Evolutionary conservation across 2,113 vertebrate species (phyloP).

Genomic region (Neolamprologus hecqui): DNA sequence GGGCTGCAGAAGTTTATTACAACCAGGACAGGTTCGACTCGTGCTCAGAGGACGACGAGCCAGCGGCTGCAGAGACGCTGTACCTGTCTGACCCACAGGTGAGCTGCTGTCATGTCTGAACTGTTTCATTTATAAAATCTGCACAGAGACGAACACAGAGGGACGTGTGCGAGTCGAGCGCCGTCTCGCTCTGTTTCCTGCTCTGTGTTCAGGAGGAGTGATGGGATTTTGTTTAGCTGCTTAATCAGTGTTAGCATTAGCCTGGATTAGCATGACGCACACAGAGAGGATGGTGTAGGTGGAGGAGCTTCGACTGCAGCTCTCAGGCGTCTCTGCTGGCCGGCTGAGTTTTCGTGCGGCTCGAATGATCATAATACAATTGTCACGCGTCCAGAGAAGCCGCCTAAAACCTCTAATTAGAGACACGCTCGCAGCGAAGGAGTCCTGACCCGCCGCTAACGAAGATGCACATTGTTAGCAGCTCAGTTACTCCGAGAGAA

Average conservation of each 20-base stretch:
- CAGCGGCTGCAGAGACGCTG: neutral
- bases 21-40: constrained; percentile 80
- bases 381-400: neutral
- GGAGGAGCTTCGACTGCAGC: neutral
- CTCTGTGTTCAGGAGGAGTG: neutral
- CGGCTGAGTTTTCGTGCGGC: neutral
- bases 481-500: neutral
- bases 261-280: neutral
- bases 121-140: neutral
- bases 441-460: neutral
- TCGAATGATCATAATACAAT: neutral
- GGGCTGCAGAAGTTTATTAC: constrained; percentile 75
- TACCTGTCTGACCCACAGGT: constrained; percentile 71
- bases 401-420: neutral
- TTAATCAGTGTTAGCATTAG: constrained; percentile 3
- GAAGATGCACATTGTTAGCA: neutral
- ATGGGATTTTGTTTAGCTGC: neutral
- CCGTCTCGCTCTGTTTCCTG: neutral
- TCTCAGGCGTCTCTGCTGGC: neutral
- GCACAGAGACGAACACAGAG: neutral
- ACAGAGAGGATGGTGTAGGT: neutral
- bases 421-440: neutral
- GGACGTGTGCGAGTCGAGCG: rapidly evolving
- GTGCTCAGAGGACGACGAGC: constrained; percentile 61
- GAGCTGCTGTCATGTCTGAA: neutral